Evolutionary conservation across 1,140 invertebrate genomes (phyloP).

Genomic region (Ooceraea biroi): DNA sequence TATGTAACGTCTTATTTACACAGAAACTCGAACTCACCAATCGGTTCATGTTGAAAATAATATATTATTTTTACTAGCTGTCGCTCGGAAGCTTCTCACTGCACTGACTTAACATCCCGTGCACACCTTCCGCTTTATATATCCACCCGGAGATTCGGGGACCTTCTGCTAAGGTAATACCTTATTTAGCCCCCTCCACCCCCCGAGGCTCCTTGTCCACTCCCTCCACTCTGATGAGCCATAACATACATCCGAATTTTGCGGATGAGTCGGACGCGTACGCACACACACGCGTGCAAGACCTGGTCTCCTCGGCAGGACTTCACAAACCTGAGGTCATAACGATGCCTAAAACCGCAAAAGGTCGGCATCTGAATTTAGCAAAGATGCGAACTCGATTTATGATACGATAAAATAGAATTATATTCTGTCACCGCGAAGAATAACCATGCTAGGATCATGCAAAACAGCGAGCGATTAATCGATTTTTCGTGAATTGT

Average conservation of each 20-base stretch:
- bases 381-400: constrained; percentile 8
- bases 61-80: constrained; percentile 30
- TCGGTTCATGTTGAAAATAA: constrained; percentile 54
- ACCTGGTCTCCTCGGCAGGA: neutral
- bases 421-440: neutral
- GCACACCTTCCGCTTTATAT: constrained; percentile 74
- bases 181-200: constrained; percentile 66
- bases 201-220: neutral
- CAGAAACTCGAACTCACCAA: constrained; percentile 67
- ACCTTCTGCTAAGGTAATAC: constrained; percentile 65
- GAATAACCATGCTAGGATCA: neutral
- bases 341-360: constrained; percentile 24
- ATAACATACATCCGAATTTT: constrained; percentile 63
- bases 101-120: constrained; percentile 69
- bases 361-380: constrained; percentile 52
- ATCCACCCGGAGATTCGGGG: constrained; percentile 70
- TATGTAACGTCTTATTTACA: constrained; percentile 26
- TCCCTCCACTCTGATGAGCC: constrained; percentile 49
- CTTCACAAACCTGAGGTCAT: constrained; percentile 53
- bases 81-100: constrained; percentile 55
- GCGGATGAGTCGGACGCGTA: constrained; percentile 49
- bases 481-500: no score
- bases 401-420: neutral
- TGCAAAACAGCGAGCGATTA: no score
- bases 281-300: neutral